Base-by-base conservation (phyloP, 2,797 vertebrate species). In the Pseudomugil tenellus region DNA sequence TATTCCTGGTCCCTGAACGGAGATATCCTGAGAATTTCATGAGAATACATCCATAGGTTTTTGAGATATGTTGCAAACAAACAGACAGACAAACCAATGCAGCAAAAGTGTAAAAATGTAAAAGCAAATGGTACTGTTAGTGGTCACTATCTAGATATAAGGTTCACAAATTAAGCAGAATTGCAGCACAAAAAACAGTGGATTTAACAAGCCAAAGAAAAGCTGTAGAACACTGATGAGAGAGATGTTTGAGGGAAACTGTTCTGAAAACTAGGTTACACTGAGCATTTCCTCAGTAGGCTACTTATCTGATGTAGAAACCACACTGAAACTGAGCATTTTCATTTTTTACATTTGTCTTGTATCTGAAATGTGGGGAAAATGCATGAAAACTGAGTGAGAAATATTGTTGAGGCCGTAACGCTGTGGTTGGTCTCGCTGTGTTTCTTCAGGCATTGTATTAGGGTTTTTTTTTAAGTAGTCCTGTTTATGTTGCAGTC, bases 401-500 rank as follows among this genome's bases (percentile, higher is more conserved):
- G 46, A 73, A 76, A 76, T 4, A 11, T 43, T 51, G 32, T 49
- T 4, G 9, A 78, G 52, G 23, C 75, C 52, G 43, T 34, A 71
- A 37, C 64, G 70, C 63, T 74, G 68, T 56, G 80, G 78, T 81
- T 63, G 56, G 74, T 79, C 59, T 70, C 28, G 35, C 76, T 34
- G 51, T 80, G 60, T 75, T 78, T 78, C 70, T 72, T 68, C 70
- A 68, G 72, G 79, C 72, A 61, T 77, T 85, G 69, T 77, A 70
- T 79, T 35, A 28, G 52, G 31, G 77, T 85, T 89, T 88, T 88
- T 88, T 88, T 92, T 83, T 6, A 29, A 6, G 32, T 6, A 8
- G 32, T 57, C 35, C 49, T 89, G 85, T 91, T 89, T 91, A 79
- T 85, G 72, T 83, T 84, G 35, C 23, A 67, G 71, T 77, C 77